Conservation (phyloP, 2,797 vertebrate genomes). For the Agapornis canus region DNA sequence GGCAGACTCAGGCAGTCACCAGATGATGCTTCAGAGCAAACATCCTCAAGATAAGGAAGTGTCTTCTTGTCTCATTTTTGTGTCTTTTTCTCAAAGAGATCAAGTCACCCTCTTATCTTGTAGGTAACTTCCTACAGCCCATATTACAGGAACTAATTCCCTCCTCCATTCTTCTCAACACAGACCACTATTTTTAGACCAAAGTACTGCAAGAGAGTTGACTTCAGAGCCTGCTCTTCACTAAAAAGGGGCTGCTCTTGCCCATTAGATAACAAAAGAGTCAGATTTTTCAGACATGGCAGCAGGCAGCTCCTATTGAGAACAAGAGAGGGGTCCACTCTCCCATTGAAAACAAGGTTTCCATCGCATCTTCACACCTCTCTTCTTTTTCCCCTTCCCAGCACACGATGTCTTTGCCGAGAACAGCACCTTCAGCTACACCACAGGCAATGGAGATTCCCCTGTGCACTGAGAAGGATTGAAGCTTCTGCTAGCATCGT, state of each 20-base stretch:
- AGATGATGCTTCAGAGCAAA: conserved; percentile 49
- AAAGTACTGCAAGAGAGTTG: background rate
- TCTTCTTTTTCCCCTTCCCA: background rate
- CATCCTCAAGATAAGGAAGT: conserved; percentile 47
- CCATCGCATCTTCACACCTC: background rate
- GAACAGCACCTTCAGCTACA: background rate
- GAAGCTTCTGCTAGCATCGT: background rate
- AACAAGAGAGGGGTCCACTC: background rate
- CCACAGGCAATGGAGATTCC: background rate
- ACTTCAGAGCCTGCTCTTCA: conserved; percentile 3
- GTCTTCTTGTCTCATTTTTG: background rate
- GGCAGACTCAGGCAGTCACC: background rate
- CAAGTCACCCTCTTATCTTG: conserved; percentile 52
- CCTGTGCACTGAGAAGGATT: background rate
- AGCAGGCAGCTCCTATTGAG: background rate
- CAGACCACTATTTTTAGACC: background rate
- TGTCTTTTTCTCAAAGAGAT: conserved; percentile 7
- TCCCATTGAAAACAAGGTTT: background rate
- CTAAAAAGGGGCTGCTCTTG: background rate
- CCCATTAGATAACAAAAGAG: background rate
- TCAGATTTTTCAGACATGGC: background rate
- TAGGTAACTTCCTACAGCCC: conserved; percentile 38
- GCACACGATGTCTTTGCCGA: background rate
- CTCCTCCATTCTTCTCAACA: background rate
- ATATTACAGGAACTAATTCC: conserved; percentile 29